Conservation (phyloP, 2,888 invertebrate genomes). For the Argyra leucocephala region DNA sequence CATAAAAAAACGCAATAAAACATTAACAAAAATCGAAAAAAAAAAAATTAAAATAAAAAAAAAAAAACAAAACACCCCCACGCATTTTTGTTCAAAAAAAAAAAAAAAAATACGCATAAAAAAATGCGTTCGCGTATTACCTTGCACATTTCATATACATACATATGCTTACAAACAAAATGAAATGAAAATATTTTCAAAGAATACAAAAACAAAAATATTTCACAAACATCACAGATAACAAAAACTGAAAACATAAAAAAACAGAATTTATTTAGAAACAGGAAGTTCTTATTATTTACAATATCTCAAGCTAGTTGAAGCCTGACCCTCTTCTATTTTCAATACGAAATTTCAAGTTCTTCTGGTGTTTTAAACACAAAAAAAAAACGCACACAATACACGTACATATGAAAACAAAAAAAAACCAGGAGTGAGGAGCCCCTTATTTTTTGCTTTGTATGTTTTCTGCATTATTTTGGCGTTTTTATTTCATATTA, state of each 20-base stretch:
- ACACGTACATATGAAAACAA: too few relatives aligned
- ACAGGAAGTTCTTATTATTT: slow-evolving; percentile 1
- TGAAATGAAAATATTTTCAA: background rate
- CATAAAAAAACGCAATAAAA: too few relatives aligned
- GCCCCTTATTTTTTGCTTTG: too few relatives aligned
- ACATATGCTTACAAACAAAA: background rate
- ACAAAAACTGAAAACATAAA: background rate
- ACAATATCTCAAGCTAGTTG: too few relatives aligned
- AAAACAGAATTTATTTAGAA: background rate
- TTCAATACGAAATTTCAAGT: too few relatives aligned
- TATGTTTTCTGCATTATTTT: background rate
- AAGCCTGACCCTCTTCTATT: too few relatives aligned
- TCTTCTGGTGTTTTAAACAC: too few relatives aligned
- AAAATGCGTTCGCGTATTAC: background rate
- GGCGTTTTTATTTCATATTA: background rate
- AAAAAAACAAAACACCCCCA: background rate
- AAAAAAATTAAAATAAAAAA: background rate
- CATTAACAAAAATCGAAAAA: too few relatives aligned
- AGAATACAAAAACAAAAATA: background rate
- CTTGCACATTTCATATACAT: background rate
- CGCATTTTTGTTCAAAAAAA: background rate
- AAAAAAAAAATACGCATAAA: background rate
- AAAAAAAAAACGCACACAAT: too few relatives aligned
- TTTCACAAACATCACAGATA: background rate
- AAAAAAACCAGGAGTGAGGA: too few relatives aligned